These are phyloP conservation scores for Crocodylus rhombifer DNA, from an alignment of 2,797 vertebrate species.

Conservation along the genomic window DNA sequence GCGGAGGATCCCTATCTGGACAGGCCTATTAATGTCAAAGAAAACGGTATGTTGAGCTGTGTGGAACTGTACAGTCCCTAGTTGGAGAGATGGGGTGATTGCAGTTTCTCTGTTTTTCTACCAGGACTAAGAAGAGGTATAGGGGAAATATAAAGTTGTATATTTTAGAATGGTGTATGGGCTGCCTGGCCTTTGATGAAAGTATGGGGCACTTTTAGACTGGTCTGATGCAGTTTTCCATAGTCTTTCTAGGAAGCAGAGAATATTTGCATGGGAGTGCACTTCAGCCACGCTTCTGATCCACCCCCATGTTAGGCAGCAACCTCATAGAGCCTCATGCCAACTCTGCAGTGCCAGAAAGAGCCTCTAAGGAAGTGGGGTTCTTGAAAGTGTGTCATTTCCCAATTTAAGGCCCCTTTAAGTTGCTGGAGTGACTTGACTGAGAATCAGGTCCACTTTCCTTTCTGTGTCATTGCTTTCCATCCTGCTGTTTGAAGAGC, in stretches of 20 bases:
- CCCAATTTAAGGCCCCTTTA: neutral
- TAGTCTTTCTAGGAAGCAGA: neutral
- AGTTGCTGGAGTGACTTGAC: neutral
- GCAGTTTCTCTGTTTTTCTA: neutral
- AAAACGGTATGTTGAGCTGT: neutral
- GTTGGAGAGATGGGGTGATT: neutral
- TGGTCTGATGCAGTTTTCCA: too few relatives aligned
- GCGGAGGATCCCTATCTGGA: neutral
- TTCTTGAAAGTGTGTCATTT: neutral
- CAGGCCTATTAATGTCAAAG: neutral
- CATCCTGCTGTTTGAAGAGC: neutral
- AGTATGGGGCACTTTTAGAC: neutral
- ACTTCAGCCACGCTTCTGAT: neutral
- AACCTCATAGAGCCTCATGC: neutral
- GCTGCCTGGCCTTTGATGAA: neutral
- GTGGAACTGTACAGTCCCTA: neutral
- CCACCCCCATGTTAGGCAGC: neutral
- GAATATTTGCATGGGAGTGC: neutral
- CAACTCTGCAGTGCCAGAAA: neutral
- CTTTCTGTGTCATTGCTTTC: neutral
- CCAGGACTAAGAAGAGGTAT: neutral
- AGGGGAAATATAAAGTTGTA: neutral
- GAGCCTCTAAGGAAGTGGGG: neutral
- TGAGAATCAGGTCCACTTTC: accelerated
- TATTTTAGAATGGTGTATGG: neutral